Base-by-base conservation (phyloP, 2,797 vertebrate species). In the Pantherophis alleghaniensis region DNA sequence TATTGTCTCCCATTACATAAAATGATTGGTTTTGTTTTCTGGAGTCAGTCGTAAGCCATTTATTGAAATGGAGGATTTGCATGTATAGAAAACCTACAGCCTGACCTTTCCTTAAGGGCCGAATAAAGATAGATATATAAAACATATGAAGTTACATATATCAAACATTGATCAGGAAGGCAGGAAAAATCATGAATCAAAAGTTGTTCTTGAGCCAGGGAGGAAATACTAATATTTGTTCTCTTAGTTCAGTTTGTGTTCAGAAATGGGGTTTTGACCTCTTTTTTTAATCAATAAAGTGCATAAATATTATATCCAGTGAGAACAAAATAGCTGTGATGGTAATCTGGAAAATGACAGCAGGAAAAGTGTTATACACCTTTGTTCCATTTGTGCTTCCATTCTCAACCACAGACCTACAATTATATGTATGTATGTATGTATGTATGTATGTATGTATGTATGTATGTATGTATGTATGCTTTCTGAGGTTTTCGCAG, bases 1-100 rank as follows among this genome's bases (percentile, higher is more conserved):
- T 93, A 91, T 93, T 91, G 87, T 26, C 94, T 93, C 22, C 86
- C 32, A 32, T 94, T 59, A 91, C 59, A 87, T 93, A 94, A 96
- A 93, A 91, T 53, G 20, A 69, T 90, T 53, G 88, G 88, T 69
- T 93, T 47, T 83, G 18, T 42, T 56, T 32, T 61, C 20, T 56
- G 26, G 57, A 83, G 32, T 55, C 61, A 37, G n/a, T 83, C 69
- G 55, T 89, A 74, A 74, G 47, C 69, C 32, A 83, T 55, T n/a
- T 59, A 57, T 47, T 87, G 59, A 69, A 56, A 86, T 59, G 0
- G 57, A 37, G 86, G 66, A 66, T 86, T 90, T 93, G 24, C 69
- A 47, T 28, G 14, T 91, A 24, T 86, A 56, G 37, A 57, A 87
- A 87, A 57, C 60, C 59, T 37, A 69, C 66, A 42, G 59, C 51